Conservation (phyloP, 1,140 invertebrate species). For the Sipha flava region DNA sequence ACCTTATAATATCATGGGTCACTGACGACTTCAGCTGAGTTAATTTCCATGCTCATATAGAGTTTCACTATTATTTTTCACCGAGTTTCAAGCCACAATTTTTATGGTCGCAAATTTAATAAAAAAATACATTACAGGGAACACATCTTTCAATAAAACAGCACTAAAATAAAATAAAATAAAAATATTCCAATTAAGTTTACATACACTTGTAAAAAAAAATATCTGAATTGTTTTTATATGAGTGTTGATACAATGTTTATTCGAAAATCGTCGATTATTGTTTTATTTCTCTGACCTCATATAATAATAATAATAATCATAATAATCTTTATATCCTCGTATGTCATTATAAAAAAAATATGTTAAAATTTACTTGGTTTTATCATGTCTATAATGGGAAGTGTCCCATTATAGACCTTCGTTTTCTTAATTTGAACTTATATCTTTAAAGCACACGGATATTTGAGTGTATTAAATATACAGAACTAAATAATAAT, state of each 20-base stretch:
- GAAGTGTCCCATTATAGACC: too few species aligned
- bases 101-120: neutral
- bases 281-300: too few species aligned
- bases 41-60: neutral
- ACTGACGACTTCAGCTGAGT: neutral
- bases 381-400: too few species aligned
- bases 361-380: too few species aligned
- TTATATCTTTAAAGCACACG: too few species aligned
- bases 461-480: too few species aligned
- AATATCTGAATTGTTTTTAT: neutral
- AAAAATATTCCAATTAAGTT: neutral
- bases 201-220: neutral
- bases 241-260: neutral
- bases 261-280: too few species aligned
- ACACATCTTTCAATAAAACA: neutral
- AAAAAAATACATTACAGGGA: neutral
- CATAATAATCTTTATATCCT: too few species aligned
- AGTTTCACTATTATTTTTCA: neutral
- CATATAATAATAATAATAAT: too few species aligned
- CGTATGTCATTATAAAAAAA: too few species aligned
- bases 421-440: too few species aligned
- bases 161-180: neutral
- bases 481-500: too few species aligned
- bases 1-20: neutral
- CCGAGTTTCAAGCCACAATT: neutral